These are phyloP conservation scores for Hypomesus transpacificus DNA, from an alignment of 2,113 vertebrate species.

Conservation along the genomic window DNA sequence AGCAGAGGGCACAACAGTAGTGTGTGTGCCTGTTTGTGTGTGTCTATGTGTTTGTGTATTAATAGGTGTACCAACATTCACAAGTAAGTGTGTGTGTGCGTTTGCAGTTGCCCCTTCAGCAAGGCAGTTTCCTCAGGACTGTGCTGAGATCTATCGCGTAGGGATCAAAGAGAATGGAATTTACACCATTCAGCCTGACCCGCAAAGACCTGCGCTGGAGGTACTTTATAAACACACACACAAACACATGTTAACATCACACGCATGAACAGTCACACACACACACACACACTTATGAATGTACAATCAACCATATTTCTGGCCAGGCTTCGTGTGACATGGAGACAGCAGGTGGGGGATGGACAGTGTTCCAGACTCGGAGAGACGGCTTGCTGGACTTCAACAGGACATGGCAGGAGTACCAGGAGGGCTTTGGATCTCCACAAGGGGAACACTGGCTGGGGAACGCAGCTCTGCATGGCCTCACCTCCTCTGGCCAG, in stretches of 20 bases:
- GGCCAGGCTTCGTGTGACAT: slow-evolving; percentile 77
- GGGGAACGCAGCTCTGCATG: slow-evolving; percentile 67
- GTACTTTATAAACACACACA: slow-evolving; percentile 54
- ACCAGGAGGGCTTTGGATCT: slow-evolving; percentile 75
- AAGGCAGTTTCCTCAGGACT: slow-evolving; percentile 72
- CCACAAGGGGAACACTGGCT: slow-evolving; percentile 75
- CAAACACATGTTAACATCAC: slow-evolving; percentile 40
- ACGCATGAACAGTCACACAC: slow-evolving; percentile 6
- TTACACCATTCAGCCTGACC: slow-evolving; percentile 79
- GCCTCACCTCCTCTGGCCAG: slow-evolving; percentile 66
- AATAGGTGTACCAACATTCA: not conserved
- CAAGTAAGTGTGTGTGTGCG: slow-evolving; percentile 24
- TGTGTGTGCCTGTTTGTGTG: slow-evolving; percentile 15
- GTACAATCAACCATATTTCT: not conserved
- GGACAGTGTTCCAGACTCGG: slow-evolving; percentile 76
- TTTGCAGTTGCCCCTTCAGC: slow-evolving; percentile 60
- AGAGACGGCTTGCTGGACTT: slow-evolving; percentile 73
- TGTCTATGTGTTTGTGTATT: slow-evolving; percentile 10
- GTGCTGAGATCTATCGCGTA: slow-evolving; percentile 74
- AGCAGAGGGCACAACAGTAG: not conserved
- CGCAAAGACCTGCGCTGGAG: slow-evolving; percentile 67
- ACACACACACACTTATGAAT: not conserved
- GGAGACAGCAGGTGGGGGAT: slow-evolving; percentile 73
- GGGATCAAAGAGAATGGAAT: slow-evolving; percentile 79
- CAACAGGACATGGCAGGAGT: slow-evolving; percentile 78